Base-by-base conservation (phyloP, 2,888 invertebrate species). In the Marasmarcha lunaedactyla region DNA sequence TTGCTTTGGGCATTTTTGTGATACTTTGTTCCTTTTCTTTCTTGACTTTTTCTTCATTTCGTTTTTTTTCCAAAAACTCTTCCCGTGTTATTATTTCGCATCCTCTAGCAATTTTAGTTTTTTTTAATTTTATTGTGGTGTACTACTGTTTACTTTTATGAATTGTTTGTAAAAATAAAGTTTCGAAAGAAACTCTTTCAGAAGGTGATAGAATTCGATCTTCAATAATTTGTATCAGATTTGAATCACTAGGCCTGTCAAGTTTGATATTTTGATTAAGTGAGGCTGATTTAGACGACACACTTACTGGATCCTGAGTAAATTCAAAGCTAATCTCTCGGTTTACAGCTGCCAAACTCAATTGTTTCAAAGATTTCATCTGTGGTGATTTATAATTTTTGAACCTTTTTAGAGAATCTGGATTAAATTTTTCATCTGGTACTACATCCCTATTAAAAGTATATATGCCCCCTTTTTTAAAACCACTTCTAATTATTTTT, bases 301-400 rank as follows among this genome's bases (percentile, higher is more conserved):
- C 20, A 5, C 4, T 7, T 20, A 20, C 7, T 5, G 20, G 20
- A 5, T 20, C 20, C 20, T 20, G 20, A 7, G 20, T 20, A 20
- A 3, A 5, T 5, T 20, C n/a, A n/a, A n/a, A n/a, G n/a, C n/a
- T 20, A 5, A 20, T 20, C 7, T 20, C 4, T 3, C 7, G 20
- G 20, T 5, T 3, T 20, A 20, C 20, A 5, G 7, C 7, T 20
- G 3, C 4, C 20, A 20, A 20, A 20, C 20, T 20, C 20, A 20
- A 20, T 7, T 20, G 20, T 20, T 20, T 20, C 20, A 20, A 20
- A 20, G 20, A 20, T 20, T 20, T 7, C 7, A 5, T 20, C 7
- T 20, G 3, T 5, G 20, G 7, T 20, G 20, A 45, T 49, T 46
- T 37, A 36, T 42, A 20, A 5, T 20, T 20, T 20, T 20, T 3